These are phyloP conservation scores for Graphium colonna DNA, from an alignment of 2,888 invertebrate species.

Conservation along the genomic window DNA sequence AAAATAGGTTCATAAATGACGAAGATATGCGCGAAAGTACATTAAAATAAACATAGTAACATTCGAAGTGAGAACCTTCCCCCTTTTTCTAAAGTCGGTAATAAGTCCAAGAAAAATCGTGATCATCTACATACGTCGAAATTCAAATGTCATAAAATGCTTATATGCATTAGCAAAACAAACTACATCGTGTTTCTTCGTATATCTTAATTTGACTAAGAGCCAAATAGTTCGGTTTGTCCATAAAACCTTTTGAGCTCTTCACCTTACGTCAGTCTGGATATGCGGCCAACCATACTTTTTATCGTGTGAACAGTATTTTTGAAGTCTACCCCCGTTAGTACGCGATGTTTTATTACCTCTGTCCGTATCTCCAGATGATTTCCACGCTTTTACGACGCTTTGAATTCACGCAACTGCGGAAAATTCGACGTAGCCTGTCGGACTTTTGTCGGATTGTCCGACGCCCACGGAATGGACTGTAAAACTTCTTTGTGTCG, in stretches of 20 bases:
- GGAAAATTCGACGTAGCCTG: constrained; percentile 43
- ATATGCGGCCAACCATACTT: constrained; percentile 18
- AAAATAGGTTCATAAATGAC: too few species aligned
- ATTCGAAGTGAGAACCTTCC: too few species aligned
- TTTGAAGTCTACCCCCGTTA: constrained; percentile 40
- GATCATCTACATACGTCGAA: too few species aligned
- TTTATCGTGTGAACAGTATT: constrained; percentile 32
- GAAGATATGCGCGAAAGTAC: too few species aligned
- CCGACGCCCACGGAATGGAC: constrained; percentile 35
- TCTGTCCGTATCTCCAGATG: constrained; percentile 47
- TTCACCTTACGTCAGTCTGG: constrained; percentile 17
- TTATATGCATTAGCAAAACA: too few species aligned
- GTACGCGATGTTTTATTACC: constrained; percentile 56
- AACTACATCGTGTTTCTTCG: too few species aligned
- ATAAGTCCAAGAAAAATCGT: too few species aligned
- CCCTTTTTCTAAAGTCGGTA: too few species aligned
- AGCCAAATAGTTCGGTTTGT: constrained; percentile 4
- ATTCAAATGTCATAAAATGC: too few species aligned
- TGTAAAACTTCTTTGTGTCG: constrained; percentile 34
- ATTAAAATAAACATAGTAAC: too few species aligned
- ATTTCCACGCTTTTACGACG: constrained; percentile 74
- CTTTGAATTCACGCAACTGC: constrained; percentile 64
- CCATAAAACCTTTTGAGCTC: constrained; percentile 20
- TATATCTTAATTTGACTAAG: too few species aligned
- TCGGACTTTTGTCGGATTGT: constrained; percentile 34